Conservation (phyloP, 2,888 invertebrate genomes). For the Emmelina monodactyla region DNA sequence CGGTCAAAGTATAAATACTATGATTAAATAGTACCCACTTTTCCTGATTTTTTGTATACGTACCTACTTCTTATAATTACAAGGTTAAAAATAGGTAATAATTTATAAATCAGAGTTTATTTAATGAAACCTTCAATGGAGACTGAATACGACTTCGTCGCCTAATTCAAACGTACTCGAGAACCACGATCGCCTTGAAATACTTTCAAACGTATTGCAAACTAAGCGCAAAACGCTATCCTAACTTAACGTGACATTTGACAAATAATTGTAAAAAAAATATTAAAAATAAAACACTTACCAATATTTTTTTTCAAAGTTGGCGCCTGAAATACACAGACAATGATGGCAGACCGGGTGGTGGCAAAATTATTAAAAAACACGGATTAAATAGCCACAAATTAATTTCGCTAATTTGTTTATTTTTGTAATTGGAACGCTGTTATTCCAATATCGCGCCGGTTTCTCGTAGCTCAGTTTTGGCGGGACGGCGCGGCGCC, state of each 20-base stretch:
- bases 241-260: slow-evolving; percentile 23
- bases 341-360: neutral
- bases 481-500: slow-evolving; percentile 29
- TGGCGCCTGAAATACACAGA: neutral
- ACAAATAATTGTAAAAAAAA: slow-evolving; percentile 10
- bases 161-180: slow-evolving; percentile 16
- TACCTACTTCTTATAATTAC: neutral
- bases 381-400: slow-evolving; percentile 8
- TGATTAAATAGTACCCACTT: too few relatives aligned
- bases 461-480: slow-evolving; percentile 18
- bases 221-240: slow-evolving; percentile 50
- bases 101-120: neutral
- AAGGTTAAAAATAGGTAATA: neutral
- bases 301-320: neutral
- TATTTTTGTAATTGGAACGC: slow-evolving; percentile 17
- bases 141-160: too few relatives aligned
- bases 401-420: slow-evolving; percentile 15
- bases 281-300: neutral
- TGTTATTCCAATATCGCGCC: slow-evolving; percentile 17
- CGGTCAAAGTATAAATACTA: too few relatives aligned
- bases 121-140: too few relatives aligned
- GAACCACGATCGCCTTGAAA: slow-evolving; percentile 60
- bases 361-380: neutral
- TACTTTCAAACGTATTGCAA: slow-evolving; percentile 58
- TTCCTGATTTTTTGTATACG: too few relatives aligned